Conservation (phyloP, 2,113 vertebrate genomes). For the Gorsachius goisagi region DNA sequence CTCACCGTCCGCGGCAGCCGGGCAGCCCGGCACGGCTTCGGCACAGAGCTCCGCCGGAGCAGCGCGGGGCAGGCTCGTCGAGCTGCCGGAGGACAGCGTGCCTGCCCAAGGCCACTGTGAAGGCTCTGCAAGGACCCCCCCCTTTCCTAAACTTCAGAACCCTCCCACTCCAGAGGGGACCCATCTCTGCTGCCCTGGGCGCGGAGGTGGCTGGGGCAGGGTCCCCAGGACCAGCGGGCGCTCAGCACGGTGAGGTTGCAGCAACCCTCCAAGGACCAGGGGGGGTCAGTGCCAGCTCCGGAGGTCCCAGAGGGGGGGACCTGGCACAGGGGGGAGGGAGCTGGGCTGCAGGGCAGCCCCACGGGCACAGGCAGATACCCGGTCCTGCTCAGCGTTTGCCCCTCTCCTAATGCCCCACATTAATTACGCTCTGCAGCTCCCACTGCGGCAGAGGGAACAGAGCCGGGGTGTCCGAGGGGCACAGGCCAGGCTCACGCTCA, state of each 20-base stretch:
- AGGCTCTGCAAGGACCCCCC: neutral
- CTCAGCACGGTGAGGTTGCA: neutral
- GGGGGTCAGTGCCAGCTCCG: neutral
- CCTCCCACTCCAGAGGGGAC: neutral
- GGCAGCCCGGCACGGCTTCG: accelerated
- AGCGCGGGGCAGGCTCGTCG: neutral
- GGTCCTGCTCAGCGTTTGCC: neutral
- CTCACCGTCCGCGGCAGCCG: neutral
- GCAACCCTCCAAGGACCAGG: neutral
- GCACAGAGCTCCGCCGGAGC: neutral
- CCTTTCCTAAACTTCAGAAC: neutral
- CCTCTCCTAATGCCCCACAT: neutral
- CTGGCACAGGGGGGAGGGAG: neutral
- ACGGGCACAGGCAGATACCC: neutral
- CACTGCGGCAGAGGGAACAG: neutral
- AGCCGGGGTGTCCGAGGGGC: accelerated
- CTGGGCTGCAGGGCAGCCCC: neutral
- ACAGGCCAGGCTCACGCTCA: neutral
- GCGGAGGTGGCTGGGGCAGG: neutral
- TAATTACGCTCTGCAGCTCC: neutral
- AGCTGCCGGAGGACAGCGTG: accelerated
- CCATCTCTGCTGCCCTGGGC: neutral
- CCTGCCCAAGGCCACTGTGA: accelerated
- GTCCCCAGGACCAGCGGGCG: neutral
- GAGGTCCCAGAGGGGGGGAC: neutral